phyloP scores from a whole-genome alignment of 2,113 vertebrate species.

The Rhabdomys dilectus region DNA sequence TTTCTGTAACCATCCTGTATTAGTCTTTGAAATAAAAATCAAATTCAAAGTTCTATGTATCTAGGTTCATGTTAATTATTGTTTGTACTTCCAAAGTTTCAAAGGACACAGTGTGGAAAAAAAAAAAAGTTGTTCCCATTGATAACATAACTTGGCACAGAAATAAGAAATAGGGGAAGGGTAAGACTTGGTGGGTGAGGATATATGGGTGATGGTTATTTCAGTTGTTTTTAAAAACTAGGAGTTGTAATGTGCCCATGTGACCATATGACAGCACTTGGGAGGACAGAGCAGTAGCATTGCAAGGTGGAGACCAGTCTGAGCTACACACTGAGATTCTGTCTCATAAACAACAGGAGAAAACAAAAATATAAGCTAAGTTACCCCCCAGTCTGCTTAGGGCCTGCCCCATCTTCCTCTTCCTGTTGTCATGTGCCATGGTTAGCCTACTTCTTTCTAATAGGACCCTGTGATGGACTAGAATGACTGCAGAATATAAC shows the following conservation, averaged over 20 bases:
- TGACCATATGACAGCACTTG: background rate
- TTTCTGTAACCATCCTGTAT: constrained; percentile 30
- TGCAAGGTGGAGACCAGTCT: background rate
- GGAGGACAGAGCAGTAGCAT: background rate
- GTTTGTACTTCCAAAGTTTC: constrained; percentile 31
- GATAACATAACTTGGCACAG: background rate
- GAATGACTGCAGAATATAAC: background rate
- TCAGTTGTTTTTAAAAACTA: background rate
- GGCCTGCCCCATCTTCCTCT: background rate
- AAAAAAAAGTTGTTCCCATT: background rate
- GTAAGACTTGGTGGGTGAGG: background rate
- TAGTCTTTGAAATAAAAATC: constrained; percentile 27
- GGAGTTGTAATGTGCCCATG: no score
- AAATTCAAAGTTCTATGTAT: constrained; percentile 29
- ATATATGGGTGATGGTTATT: background rate
- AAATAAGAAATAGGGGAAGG: background rate
- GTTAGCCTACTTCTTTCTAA: background rate
- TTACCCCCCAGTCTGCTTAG: background rate
- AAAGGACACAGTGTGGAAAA: background rate
- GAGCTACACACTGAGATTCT: background rate
- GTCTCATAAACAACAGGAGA: background rate
- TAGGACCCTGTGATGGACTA: background rate
- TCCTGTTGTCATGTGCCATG: background rate
- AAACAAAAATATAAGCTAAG: background rate
- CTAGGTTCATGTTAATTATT: background rate